Base-by-base conservation (phyloP, 1,140 invertebrate species). In the Cydia splendana region DNA sequence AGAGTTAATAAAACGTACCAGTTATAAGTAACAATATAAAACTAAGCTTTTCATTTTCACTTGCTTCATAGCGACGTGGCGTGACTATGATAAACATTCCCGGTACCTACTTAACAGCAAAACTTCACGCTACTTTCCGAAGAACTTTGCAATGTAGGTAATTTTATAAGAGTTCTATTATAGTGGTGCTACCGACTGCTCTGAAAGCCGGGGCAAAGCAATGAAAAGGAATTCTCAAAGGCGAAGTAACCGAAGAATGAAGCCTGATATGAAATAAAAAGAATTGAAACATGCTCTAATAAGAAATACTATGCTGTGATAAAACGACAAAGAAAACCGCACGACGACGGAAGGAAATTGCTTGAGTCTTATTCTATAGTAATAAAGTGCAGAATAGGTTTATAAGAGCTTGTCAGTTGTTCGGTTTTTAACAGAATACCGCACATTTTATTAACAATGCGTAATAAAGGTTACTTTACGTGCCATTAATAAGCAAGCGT, bases 251-350 rank as follows among this genome's bases (percentile, higher is more conserved):
- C 65, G 67, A 71, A 71, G 30, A 71, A 18, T 34, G 34, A 38
- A 71, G 15, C 67, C 65, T 38, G 67, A 71, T 71, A 71, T 71
- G 67, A 71, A 71, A 45, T 71, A 71, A 71, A 69, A 71, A 71
- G 67, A 45, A 45, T 71, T 71, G 67, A 71, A 71, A 38, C 38
- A 71, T 45, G 67, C 67, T 71, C 24, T 38, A 38, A 38, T 71
- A 71, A 71, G 65, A 71, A 71, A 71, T 71, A 10, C 38, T 45
- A 45, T 71, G 12, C 67, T 42, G 13, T 71, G 13, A 71, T 71
- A 71, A 71, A 34, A 42, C 67, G n/a, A 71, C 67, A 71, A 71
- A 71, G 67, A 71, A 71, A 71, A 71, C 67, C 67, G 67, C 15
- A 71, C 2, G n/a, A 38, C 4, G 30, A 18, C n/a, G 7, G 38